Conservation (phyloP, 2,888 invertebrate species). For the Macrophya annulata region DNA sequence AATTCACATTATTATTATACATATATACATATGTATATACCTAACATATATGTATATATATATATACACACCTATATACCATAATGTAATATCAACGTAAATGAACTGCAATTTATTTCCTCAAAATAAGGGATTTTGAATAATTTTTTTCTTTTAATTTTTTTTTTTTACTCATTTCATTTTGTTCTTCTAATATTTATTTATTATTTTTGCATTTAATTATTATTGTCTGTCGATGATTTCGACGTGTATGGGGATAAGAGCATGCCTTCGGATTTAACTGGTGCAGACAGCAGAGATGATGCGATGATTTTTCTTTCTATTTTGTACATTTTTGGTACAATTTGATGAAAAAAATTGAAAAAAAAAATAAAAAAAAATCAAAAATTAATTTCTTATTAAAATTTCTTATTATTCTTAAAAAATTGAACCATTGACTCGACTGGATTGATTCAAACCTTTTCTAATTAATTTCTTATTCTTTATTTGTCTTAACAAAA, state of each 20-base stretch:
- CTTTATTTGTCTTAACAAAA: no score
- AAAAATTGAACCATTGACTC: no score
- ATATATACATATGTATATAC: not conserved
- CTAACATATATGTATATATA: no score
- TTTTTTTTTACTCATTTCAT: not conserved
- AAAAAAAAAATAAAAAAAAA: not conserved
- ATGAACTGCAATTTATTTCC: not conserved
- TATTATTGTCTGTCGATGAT: not conserved
- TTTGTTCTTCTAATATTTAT: not conserved
- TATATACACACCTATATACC: no score
- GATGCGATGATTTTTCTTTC: not conserved
- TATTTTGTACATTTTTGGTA: not conserved
- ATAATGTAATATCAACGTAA: no score
- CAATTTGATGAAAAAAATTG: not conserved
- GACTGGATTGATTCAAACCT: no score
- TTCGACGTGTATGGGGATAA: constrained; percentile 72
- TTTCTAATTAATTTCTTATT: no score
- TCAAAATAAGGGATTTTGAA: not conserved
- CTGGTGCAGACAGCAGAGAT: constrained; percentile 7
- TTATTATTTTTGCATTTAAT: not conserved
- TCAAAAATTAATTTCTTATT: no score
- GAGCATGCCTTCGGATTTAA: constrained; percentile 68
- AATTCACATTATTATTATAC: not conserved
- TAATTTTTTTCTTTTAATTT: not conserved
- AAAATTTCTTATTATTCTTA: no score